Percentiles rank a stretch among this genome's conserved stretches.
Evolutionary conservation across 2,888 invertebrate species (phyloP).

Genomic region (Drosophila lacicola): DNA sequence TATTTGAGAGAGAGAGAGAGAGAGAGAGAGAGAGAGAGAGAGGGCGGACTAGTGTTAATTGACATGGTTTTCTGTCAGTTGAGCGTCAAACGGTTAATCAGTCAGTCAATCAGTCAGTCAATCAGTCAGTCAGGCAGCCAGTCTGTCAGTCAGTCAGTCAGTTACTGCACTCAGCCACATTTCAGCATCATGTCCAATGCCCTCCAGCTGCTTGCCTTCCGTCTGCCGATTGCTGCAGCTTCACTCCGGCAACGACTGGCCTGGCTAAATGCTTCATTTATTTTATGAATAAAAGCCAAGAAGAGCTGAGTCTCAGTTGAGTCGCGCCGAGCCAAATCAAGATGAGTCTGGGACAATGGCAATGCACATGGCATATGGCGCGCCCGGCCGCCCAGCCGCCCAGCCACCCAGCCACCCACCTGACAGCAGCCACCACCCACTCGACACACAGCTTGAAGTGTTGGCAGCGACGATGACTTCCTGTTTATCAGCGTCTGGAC

Average conservation of each 20-base stretch:
- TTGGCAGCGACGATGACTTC: slow-evolving; percentile 73
- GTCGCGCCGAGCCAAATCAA: slow-evolving; percentile 28
- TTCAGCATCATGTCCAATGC: slow-evolving; percentile 15
- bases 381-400: background rate
- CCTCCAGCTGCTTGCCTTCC: slow-evolving; percentile 46
- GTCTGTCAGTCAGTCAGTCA: slow-evolving; percentile 22
- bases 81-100: slow-evolving; percentile 11
- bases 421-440: slow-evolving; percentile 47
- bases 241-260: slow-evolving; percentile 43
- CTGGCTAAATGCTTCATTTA: slow-evolving; percentile 81
- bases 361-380: slow-evolving; percentile 26
- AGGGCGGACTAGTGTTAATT: slow-evolving; percentile 19
- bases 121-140: slow-evolving; percentile 33
- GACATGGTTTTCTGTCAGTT: slow-evolving; percentile 9
- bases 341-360: slow-evolving; percentile 43
- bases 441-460: slow-evolving; percentile 75
- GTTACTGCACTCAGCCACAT: slow-evolving; percentile 20
- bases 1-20: background rate
- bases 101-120: background rate
- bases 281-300: slow-evolving; percentile 74
- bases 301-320: slow-evolving; percentile 5
- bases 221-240: slow-evolving; percentile 33
- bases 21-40: background rate
- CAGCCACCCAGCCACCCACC: slow-evolving; percentile 8
- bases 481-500: slow-evolving; percentile 74